phyloP scores from a whole-genome alignment of 1,140 invertebrate species.

The Oscheius sp. region DNA sequence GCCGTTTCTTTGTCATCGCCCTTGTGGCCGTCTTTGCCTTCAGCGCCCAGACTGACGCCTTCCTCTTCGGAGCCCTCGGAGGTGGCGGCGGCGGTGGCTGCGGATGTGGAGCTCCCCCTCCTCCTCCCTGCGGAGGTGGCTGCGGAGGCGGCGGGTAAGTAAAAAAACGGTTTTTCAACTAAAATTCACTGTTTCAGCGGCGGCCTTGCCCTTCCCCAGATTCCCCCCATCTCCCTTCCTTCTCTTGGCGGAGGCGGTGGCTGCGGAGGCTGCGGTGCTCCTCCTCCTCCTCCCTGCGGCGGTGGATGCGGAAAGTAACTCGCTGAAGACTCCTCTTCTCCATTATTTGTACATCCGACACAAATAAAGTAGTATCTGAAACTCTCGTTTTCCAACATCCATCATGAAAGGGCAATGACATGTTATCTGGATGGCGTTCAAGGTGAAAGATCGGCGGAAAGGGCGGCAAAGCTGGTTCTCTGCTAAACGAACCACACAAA shows the following conservation, averaged over 20 bases:
- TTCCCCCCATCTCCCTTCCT: conserved; percentile 19
- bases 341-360: not conserved
- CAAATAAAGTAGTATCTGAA: no score
- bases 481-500: no score
- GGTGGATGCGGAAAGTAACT: not conserved
- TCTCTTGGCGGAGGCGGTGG: conserved; percentile 24
- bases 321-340: not conserved
- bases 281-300: conserved; percentile 7
- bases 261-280: conserved; percentile 27
- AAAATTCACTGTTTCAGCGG: not conserved
- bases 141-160: conserved; percentile 18
- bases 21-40: conserved; percentile 16
- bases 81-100: conserved; percentile 25
- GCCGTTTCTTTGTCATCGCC: conserved; percentile 10
- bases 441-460: no score
- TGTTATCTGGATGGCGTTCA: no score
- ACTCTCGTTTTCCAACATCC: no score
- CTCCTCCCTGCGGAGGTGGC: conserved; percentile 15
- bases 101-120: conserved; percentile 26
- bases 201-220: conserved; percentile 9
- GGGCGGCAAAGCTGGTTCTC: no score
- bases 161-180: not conserved
- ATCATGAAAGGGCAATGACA: no score
- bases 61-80: conserved; percentile 6
- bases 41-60: not conserved